Conservation (phyloP, 2,113 vertebrate genomes). For the Raja brachyura region DNA sequence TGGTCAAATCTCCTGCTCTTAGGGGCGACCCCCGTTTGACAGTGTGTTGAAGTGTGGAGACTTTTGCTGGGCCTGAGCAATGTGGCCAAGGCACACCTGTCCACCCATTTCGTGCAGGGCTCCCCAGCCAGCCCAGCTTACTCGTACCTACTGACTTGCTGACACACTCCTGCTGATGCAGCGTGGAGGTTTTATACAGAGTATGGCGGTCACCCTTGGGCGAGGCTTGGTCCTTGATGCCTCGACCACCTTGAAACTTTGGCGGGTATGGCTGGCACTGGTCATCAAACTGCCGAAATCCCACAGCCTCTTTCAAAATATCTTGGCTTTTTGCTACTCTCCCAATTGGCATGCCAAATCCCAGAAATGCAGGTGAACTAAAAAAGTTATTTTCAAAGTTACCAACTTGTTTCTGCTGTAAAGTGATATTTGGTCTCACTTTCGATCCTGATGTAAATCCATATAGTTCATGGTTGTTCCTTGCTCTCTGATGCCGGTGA, state of each 20-base stretch:
- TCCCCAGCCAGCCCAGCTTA: constrained; percentile 53
- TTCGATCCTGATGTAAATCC: constrained; percentile 46
- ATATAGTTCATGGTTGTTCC: constrained; percentile 52
- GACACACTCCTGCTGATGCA: constrained; percentile 54
- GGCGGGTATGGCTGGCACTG: constrained; percentile 59
- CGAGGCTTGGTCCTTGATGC: constrained; percentile 49
- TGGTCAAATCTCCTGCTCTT: constrained; percentile 57
- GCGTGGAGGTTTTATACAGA: constrained; percentile 51
- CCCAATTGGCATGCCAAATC: constrained; percentile 49
- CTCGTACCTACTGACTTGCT: constrained; percentile 48
- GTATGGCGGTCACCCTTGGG: constrained; percentile 50
- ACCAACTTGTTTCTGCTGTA: constrained; percentile 56
- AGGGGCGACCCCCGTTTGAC: constrained; percentile 60
- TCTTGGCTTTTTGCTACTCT: constrained; percentile 60
- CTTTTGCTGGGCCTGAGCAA: constrained; percentile 44
- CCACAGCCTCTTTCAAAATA: constrained; percentile 53
- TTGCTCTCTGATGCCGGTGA: constrained; percentile 53
- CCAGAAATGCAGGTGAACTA: constrained; percentile 48
- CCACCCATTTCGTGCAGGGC: constrained; percentile 49
- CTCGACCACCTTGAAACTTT: constrained; percentile 56
- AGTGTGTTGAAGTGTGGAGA: constrained; percentile 49
- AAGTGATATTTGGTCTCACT: constrained; percentile 56
- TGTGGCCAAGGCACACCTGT: constrained; percentile 52
- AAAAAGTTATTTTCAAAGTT: constrained; percentile 56
- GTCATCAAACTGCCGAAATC: constrained; percentile 64